These are phyloP conservation scores for Thyatira batis DNA, from an alignment of 2,888 invertebrate species.

Conservation along the genomic window DNA sequence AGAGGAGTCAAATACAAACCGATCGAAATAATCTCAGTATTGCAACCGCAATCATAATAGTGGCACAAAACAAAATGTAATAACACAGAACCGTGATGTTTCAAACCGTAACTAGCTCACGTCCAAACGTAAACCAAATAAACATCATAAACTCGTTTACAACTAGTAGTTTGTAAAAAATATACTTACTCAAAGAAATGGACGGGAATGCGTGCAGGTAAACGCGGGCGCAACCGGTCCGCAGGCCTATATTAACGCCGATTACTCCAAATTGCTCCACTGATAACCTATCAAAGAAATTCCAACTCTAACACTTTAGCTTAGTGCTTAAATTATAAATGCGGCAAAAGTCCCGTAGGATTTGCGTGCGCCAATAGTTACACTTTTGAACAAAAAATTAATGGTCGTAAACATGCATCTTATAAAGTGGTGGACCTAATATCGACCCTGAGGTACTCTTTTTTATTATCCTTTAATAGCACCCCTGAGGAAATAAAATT, in stretches of 20 bases:
- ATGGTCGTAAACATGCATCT: constrained; percentile 50
- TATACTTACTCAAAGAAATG: constrained; percentile 12
- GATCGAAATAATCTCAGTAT: constrained; percentile 12
- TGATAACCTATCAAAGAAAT: constrained; percentile 24
- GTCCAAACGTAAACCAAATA: constrained; percentile 39
- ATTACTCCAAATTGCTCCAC: constrained; percentile 61
- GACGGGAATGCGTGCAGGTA: constrained; percentile 62
- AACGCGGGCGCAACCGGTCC: constrained; percentile 58
- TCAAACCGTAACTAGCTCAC: constrained; percentile 40
- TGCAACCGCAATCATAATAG: constrained; percentile 16
- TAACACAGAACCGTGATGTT: constrained; percentile 16
- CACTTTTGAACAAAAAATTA: constrained; percentile 47
- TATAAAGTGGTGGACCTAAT: constrained; percentile 30
- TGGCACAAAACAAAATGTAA: not conserved
- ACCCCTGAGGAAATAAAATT: not conserved
- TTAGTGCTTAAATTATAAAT: constrained; percentile 13
- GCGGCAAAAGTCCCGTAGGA: constrained; percentile 15
- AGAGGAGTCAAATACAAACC: constrained; percentile 8
- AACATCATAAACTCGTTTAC: constrained; percentile 23
- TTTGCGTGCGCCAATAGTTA: constrained; percentile 40
- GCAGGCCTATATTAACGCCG: constrained; percentile 55
- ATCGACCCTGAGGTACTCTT: constrained; percentile 10
- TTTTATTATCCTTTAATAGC: not conserved
- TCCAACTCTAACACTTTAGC: constrained; percentile 23
- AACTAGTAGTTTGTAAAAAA: constrained; percentile 28